Evolutionary conservation across 2,888 invertebrate species (phyloP), one percentile per base, ranked within the genome.

Genomic region (Allygus modestus): DNA sequence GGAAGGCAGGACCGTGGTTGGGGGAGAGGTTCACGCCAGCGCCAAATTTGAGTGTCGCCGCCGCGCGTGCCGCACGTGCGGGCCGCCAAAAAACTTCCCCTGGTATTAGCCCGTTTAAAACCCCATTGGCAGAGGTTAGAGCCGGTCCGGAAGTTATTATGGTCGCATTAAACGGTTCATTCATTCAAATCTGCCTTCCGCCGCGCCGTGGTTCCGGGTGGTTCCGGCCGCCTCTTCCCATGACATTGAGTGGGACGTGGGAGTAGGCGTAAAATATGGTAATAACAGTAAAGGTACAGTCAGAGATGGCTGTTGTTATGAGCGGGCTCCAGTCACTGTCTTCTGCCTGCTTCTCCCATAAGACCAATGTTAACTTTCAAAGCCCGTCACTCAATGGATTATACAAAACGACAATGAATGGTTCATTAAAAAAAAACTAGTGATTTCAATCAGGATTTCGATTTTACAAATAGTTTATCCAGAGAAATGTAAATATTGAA

Each of bases 81-180:
- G 5, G 20, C 7, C 41, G 43, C 43, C 43, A 4, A 77, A 77
- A 77, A 77, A 77, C 46, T 28, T 1, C 28, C 77, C 37, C 73
- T 41, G 4, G 20, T 20, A 41, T 23, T 73, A 20, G 41, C 20
- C 73, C 43, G 23, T 9, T 73, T 73, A 73, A 73, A 73, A 73
- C 37, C 41, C 73, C 43, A 73, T 73, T 73, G 73, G 37, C 20
- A 43, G 73, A 41, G 73, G 41, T 33, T 73, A 73, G 73, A 1
- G 77, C 26, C 51, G 31, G 46, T 28, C 28, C 51, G 77, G 51
- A 77, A 77, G 77, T 51, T 51, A 77, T 77, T 51, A 77, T 51
- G 77, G 51, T 51, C 17, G 51, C 51, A 77, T 77, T 77, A 77
- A 51, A 37, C 77, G 77, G 77, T 43, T 77, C 73, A 73, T 73